Conservation (phyloP, 2,888 invertebrate species). For the Phragmatobia fuliginosa region DNA sequence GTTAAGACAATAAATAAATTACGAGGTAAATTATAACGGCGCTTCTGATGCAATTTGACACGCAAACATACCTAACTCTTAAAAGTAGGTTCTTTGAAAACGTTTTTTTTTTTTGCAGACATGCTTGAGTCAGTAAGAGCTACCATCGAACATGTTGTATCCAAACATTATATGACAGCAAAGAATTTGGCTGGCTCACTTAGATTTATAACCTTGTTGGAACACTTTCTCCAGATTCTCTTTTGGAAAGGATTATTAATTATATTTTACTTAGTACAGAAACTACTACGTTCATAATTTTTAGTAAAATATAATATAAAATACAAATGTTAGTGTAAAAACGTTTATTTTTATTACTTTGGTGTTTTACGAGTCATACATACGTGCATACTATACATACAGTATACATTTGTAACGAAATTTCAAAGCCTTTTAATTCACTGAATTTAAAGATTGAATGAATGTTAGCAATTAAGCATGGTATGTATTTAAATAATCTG, state of each 20-base stretch:
- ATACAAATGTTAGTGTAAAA: constrained; percentile 1
- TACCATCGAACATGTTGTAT: neutral
- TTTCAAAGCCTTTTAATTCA: neutral
- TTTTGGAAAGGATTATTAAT: neutral
- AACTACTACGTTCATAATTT: neutral
- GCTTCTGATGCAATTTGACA: neutral
- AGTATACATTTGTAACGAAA: neutral
- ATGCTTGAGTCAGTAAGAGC: neutral
- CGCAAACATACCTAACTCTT: neutral
- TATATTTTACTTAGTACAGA: neutral
- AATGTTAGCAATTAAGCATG: neutral
- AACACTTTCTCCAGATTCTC: constrained; percentile 12
- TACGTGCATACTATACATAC: too few relatives aligned
- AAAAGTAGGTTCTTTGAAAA: neutral
- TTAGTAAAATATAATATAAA: too few relatives aligned
- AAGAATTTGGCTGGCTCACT: constrained; percentile 26
- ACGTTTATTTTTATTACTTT: constrained; percentile 9
- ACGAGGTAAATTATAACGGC: neutral
- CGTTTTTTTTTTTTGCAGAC: neutral
- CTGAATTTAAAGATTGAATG: neutral
- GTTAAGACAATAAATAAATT: neutral
- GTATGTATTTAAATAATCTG: neutral
- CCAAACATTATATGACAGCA: neutral
- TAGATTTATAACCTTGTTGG: constrained; percentile 10
- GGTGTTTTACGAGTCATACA: constrained; percentile 1